These are phyloP conservation scores for Sciaenops ocellatus DNA, from an alignment of 2,797 vertebrate genomes.

Conservation along the genomic window DNA sequence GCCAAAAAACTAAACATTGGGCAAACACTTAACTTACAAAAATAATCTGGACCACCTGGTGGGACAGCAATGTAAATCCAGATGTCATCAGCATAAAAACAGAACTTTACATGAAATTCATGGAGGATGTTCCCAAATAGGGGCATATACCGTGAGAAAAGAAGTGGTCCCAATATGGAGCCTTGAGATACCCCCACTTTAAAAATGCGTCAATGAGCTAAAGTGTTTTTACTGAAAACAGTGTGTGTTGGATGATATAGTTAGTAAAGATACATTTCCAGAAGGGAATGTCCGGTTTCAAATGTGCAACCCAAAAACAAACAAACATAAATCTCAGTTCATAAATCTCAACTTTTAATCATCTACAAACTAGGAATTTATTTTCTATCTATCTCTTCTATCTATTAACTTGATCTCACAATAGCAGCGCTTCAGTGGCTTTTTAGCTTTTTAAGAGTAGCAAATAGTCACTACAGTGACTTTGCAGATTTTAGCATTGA, in stretches of 20 bases:
- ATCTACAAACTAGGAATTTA: not conserved
- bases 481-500: not conserved
- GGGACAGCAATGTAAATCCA: not conserved
- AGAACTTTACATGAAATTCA: not conserved
- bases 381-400: not conserved
- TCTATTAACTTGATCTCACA: not conserved
- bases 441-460: not conserved
- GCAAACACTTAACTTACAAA: not conserved
- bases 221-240: not conserved
- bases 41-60: not conserved
- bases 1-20: not conserved
- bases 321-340: not conserved
- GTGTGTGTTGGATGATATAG: not conserved
- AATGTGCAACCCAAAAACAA: not conserved
- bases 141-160: not conserved
- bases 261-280: not conserved
- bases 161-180: not conserved
- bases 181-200: not conserved
- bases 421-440: not conserved
- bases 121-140: not conserved
- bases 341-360: not conserved
- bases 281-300: not conserved
- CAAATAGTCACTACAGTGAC: not conserved
- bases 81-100: constrained; percentile 13
- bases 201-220: not conserved